A percentile compares a stretch with the other conserved stretches of the same genome.
Evolutionary conservation across 2,113 vertebrate genomes (phyloP).

Genomic region (Cnemophilus loriae): DNA sequence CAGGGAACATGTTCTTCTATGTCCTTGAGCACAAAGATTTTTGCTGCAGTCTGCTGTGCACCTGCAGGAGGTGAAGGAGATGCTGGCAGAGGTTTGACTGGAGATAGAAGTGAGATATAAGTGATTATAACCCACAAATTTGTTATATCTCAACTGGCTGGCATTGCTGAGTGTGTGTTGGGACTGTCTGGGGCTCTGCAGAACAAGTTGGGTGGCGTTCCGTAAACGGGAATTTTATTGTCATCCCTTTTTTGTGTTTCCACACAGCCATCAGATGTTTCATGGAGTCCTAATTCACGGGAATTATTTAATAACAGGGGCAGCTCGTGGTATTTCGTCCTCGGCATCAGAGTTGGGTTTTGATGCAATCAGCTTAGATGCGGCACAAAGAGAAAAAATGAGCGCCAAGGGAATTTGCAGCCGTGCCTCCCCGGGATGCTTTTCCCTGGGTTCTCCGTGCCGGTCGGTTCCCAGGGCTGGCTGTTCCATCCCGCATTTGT

Average conservation of each 20-base stretch:
- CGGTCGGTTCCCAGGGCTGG: not conserved
- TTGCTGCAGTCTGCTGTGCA: not conserved
- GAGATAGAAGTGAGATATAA: not conserved
- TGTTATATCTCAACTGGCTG: not conserved
- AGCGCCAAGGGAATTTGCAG: not conserved
- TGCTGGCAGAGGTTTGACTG: not conserved
- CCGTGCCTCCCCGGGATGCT: rapidly evolving
- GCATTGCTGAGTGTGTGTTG: not conserved
- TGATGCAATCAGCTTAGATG: not conserved
- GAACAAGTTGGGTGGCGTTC: not conserved
- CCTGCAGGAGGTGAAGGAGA: not conserved
- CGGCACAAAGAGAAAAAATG: not conserved
- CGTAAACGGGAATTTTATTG: not conserved
- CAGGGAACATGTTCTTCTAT: not conserved
- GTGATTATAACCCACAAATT: not conserved
- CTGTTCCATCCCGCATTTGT: not conserved
- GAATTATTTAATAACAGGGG: not conserved
- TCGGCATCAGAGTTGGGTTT: rapidly evolving
- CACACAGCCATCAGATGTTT: not conserved
- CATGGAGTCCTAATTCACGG: rapidly evolving
- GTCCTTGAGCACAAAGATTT: not conserved
- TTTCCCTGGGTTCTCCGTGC: not conserved
- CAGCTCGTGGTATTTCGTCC: not conserved
- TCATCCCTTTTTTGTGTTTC: not conserved
- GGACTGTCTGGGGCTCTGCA: not conserved